Percentiles rank a stretch among this genome's conserved stretches.
Evolutionary conservation across 2,113 vertebrate species (phyloP).

Genomic region (Rhinoderma darwinii): DNA sequence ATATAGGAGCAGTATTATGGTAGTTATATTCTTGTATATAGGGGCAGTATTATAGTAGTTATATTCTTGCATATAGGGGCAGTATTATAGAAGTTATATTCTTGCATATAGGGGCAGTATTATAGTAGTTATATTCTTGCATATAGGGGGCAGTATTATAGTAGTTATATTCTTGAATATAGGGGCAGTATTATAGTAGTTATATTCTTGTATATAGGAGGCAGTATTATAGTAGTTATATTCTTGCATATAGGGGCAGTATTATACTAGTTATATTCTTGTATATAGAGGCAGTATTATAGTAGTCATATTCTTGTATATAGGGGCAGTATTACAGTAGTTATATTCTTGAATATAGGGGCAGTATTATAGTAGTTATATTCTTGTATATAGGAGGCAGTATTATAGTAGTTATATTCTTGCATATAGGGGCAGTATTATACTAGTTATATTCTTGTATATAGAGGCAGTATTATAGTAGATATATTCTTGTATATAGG

Average conservation of each 20-base stretch:
- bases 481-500: too few relatives aligned
- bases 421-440: too few relatives aligned
- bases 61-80: background rate
- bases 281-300: background rate
- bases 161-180: background rate
- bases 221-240: constrained; percentile 17
- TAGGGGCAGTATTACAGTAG: constrained; percentile 7
- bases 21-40: constrained; percentile 2
- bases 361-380: constrained; percentile 14
- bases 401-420: too few relatives aligned
- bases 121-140: too few relatives aligned
- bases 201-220: background rate
- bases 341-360: background rate
- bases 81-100: background rate
- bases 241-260: background rate
- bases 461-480: too few relatives aligned
- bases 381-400: background rate
- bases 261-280: too few relatives aligned
- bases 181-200: constrained; percentile 5
- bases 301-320: constrained; percentile 13
- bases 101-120: background rate
- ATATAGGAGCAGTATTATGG: background rate
- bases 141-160: background rate
- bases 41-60: constrained; percentile 7
- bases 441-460: too few relatives aligned